Base-by-base conservation (phyloP, 1,140 invertebrate species). In the Pygmarrhopalites habei region DNA sequence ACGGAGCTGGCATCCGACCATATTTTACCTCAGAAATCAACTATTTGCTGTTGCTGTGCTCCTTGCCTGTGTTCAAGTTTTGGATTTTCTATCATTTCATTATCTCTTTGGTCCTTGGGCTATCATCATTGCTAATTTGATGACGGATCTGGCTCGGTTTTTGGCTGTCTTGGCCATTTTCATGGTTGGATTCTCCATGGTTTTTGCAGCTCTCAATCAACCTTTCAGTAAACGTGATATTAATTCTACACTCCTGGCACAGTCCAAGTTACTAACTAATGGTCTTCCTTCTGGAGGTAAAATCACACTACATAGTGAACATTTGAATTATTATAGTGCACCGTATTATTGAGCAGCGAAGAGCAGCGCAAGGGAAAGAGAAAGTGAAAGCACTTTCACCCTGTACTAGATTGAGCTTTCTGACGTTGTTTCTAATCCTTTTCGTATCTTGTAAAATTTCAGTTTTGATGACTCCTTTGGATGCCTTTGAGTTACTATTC, bases 81-180 rank as follows among this genome's bases (percentile, higher is more conserved):
- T 99, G 64, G 96, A 99, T 76, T 95, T 95, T 73, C 76, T 95
- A 23, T 97, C 95, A 7, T 98, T 99, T 75, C 96, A 99, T 79
- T 92, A 99, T 77, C 80, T 99, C 0, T 99, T 99, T 74, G 96
- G 96, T 39, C 96, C 96, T 0, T 99, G 96, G 96, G 89, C 89
- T 19, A 92, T 92, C 66, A 92, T 92, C 73, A 92, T 91, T 69
- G 89, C 88, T 14, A 88, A 92, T 75, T 79, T 92, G 46, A 88
- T 92, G 70, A 91, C 91, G 77, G 87, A 98, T 77, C 79, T 98
- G 67, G 90, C 91, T 5, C 81, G 95, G 67, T 99, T 99, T 78
- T 80, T 99, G 59, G 95, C 95, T 25, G 95, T 99, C 10, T 78
- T 99, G 72, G 86, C 90, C 17, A 96, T 99, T 76, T 99, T 99